phyloP scores from a whole-genome alignment of 2,888 invertebrate genomes.

The Thalpophila matura region DNA sequence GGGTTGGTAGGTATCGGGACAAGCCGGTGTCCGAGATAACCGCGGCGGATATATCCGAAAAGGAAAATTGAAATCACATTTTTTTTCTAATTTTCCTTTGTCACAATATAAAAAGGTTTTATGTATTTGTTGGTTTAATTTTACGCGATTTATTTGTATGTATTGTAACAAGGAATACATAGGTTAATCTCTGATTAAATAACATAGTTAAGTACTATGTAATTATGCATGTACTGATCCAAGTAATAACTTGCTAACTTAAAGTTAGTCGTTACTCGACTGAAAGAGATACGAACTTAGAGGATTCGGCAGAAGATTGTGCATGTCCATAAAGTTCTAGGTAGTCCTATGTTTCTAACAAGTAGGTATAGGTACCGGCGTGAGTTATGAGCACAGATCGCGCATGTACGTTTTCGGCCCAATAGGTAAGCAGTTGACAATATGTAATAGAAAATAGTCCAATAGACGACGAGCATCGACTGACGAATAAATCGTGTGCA shows the following conservation, averaged over 20 bases:
- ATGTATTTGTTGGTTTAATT: background rate
- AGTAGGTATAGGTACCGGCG: no score
- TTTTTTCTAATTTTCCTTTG: constrained; percentile 23
- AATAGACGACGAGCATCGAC: no score
- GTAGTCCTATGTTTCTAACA: constrained; percentile 3
- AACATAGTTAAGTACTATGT: no score
- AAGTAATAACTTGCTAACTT: constrained; percentile 15
- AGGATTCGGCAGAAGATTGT: constrained; percentile 23
- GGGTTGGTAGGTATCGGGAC: constrained; percentile 61
- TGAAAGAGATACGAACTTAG: constrained; percentile 45
- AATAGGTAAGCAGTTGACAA: no score
- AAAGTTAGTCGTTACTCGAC: constrained; percentile 34
- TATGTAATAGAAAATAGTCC: no score
- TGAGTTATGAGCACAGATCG: no score
- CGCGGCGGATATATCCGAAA: constrained; percentile 48
- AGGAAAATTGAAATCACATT: constrained; percentile 45
- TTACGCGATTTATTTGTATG: background rate
- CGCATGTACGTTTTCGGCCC: no score
- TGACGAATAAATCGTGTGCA: no score
- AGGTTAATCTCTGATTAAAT: background rate
- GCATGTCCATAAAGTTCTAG: constrained; percentile 14
- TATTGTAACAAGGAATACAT: background rate
- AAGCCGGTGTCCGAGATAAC: constrained; percentile 49
- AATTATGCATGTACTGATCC: background rate
- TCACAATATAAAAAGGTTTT: constrained; percentile 4